Evolutionary conservation across 2,113 vertebrate genomes (phyloP), one percentile per base, ranked within the genome.

Genomic region (Peromyscus maniculatus): DNA sequence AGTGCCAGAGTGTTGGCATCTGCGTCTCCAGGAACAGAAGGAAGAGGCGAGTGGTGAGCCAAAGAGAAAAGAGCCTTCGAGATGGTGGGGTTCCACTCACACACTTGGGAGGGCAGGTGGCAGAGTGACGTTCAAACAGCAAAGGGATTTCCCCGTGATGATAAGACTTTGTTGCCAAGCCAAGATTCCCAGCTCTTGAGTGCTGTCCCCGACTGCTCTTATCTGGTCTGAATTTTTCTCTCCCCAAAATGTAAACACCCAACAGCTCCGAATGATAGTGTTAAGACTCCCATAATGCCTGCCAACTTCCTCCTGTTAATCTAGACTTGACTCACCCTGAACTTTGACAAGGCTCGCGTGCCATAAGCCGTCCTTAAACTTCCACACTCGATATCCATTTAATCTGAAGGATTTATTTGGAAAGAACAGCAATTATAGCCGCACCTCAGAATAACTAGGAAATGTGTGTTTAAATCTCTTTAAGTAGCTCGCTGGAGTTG

Each of bases 371-470:
- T 80, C 19, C 7, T 26, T 11, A 1, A 87, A 89, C 1, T 91
- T 87, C 67, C 79, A 49, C 82, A 93, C 83, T 39, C 31, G 15
- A 46, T 43, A 95, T 87, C 96, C 92, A 91, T 69, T 97, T 97
- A 93, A 86, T 97, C 95, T 95, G 96, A 78, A 46, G 31, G 82
- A 90, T 98, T 95, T 97, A 93, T 97, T 93, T 95, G 79, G 94
- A 89, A 97, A 96, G 96, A 87, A 96, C 91, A 52, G 96, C 91
- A 93, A 96, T 96, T 97, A 94, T 13, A 96, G 87, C 84, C 46
- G 15, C 74, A 96, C 75, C 90, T 97, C 89, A 52, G 94, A 86
- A 91, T 93, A 93, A 90, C 87, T 39, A 91, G 96, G 95, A 93
- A 94, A 52, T 1, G 0, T 21, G 0, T 43, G 24, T 92, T 96